phyloP scores from a whole-genome alignment of 2,113 vertebrate genomes.

The Xiphorhynchus elegans region DNA sequence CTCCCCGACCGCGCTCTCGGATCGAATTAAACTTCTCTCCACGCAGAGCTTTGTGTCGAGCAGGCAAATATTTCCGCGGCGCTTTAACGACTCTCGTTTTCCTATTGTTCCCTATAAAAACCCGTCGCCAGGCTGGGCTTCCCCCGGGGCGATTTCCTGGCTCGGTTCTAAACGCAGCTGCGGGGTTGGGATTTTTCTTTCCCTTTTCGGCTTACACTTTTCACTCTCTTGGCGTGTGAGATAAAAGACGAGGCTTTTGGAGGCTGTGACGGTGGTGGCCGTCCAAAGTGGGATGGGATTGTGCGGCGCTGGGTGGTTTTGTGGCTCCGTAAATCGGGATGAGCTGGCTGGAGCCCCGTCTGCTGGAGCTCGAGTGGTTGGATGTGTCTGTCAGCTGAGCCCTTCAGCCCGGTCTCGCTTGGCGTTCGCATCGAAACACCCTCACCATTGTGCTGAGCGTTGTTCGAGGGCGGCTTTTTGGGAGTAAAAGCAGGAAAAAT shows the following conservation, averaged over 20 bases:
- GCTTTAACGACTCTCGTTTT: not conserved
- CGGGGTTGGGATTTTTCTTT: not conserved
- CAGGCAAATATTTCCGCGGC: not conserved
- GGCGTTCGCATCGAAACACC: not conserved
- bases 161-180: not conserved
- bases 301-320: not conserved
- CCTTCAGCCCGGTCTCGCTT: not conserved
- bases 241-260: not conserved
- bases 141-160: not conserved
- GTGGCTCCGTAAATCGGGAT: not conserved
- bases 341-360: not conserved
- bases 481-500: not conserved
- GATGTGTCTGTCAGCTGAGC: not conserved
- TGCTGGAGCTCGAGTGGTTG: accelerated
- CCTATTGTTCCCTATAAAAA: not conserved
- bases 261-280: not conserved
- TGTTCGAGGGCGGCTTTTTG: not conserved
- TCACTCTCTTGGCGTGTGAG: not conserved
- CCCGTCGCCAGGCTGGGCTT: not conserved
- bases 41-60: not conserved
- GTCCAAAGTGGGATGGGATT: not conserved
- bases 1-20: accelerated
- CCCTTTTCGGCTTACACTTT: not conserved
- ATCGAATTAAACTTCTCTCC: not conserved
- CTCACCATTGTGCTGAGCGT: accelerated